Base-by-base conservation (phyloP, 37 sponge, comb jelly and placozoan species). In the Agelas oroides region DNA sequence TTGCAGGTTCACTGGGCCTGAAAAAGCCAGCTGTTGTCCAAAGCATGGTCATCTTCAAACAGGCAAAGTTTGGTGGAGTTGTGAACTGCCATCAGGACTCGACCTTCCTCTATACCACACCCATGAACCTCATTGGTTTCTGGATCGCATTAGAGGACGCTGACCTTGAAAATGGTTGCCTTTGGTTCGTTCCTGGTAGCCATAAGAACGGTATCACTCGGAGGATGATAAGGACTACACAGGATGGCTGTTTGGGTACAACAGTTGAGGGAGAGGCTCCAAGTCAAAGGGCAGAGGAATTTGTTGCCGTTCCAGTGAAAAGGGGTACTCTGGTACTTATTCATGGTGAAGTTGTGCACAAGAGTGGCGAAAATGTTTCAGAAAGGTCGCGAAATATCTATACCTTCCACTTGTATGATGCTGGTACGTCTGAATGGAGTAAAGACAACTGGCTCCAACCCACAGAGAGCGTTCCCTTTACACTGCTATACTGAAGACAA, bases 141-240 rank as follows among this genome's bases (percentile, higher is more conserved):
- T 98, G 99, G 99, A 85, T 98, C n/a, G 91, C 99, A 28, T 70
- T 98, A 53, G 99, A 98, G 40, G 99, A 98, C 64, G 99, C 97
- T 25, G 85, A 82, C 15, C 16, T 77, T 17, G 95, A 96, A 30
- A 98, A 98, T 82, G 95, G 94, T 12, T 98, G 99, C 80, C 86
- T 98, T 63, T 96, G 95, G 93, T 98, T 98, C 86, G 88, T 88
- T 8, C 99, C 99, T 30, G 94, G 91, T 21, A 88, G 87, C 41
- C 99, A 98, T 58, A 89, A 71, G 32, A 38, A 73, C 54, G 87
- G 90, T n/a, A 53, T 76, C 14, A 36, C 65, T 0, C 65, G 71
- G 6, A 70, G 85, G 34, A 41, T 86, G 39, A 53, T 87, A 59
- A 81, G 90, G 62, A 82, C 71, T 39, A 65, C 30, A 19, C 86